These are phyloP conservation scores for Phrynocephalus forsythii DNA, from an alignment of 2,797 vertebrate species.

Conservation along the genomic window DNA sequence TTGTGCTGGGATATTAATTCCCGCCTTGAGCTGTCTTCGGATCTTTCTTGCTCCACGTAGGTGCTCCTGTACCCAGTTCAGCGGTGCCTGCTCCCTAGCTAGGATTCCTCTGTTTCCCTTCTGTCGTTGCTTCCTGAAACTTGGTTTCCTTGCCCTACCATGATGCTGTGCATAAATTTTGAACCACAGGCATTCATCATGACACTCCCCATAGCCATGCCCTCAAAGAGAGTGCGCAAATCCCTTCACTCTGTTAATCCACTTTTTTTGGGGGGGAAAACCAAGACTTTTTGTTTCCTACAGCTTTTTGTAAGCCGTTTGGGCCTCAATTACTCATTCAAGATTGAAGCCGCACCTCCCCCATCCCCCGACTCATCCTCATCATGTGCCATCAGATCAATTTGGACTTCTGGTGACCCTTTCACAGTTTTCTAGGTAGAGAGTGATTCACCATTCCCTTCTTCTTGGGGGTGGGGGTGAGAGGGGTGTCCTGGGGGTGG, in stretches of 20 bases:
- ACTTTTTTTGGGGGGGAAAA: background rate
- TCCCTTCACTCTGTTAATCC: background rate
- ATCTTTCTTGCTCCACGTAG: conserved; percentile 47
- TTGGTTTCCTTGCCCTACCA: conserved; percentile 18
- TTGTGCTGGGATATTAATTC: conserved; percentile 63
- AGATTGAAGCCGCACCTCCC: background rate
- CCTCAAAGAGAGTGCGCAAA: background rate
- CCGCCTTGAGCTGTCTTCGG: conserved; percentile 54
- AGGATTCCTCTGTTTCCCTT: conserved; percentile 33
- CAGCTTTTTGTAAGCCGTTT: background rate
- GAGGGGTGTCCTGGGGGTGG: too few species aligned
- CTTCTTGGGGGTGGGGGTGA: too few species aligned
- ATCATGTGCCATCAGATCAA: too few species aligned
- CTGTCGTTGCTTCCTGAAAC: conserved; percentile 7
- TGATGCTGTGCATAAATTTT: background rate
- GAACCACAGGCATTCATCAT: background rate
- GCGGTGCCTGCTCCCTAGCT: conserved; percentile 19
- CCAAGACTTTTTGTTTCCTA: background rate
- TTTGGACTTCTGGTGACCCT: too few species aligned
- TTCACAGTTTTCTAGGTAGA: too few species aligned
- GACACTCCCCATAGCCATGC: background rate
- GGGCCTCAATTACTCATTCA: background rate
- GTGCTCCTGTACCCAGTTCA: conserved; percentile 54
- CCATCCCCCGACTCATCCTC: too few species aligned
- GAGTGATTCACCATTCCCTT: too few species aligned